A percentile compares a stretch with the other conserved stretches of the same genome.
These are phyloP conservation scores for Synergus itoensis DNA, from an alignment of 2,888 invertebrate species.

Conservation along the genomic window DNA sequence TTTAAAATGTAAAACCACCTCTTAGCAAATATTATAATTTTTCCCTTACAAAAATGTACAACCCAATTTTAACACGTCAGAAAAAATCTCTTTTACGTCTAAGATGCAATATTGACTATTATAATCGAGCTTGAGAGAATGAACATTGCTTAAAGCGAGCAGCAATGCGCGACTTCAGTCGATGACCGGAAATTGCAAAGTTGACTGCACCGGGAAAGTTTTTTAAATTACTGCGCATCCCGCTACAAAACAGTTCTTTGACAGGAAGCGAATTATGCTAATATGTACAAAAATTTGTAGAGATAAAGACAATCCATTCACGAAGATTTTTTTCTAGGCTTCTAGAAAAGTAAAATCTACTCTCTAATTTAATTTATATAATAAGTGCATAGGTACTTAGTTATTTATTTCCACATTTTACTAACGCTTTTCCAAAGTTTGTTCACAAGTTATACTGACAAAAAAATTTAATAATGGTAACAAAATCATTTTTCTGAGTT, in stretches of 20 bases:
- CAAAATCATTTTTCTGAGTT: too few species aligned
- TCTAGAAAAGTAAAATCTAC: slow-evolving; percentile 3
- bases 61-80: not conserved
- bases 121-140: slow-evolving; percentile 22
- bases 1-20: not conserved
- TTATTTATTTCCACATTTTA: not conserved
- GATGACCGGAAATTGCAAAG: slow-evolving; percentile 41
- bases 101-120: not conserved
- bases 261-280: slow-evolving; percentile 23
- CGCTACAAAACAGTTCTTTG: slow-evolving; percentile 27
- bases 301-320: not conserved
- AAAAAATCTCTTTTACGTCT: not conserved
- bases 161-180: slow-evolving; percentile 39
- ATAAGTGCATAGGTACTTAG: too few species aligned
- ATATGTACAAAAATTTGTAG: not conserved
- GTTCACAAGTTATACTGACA: not conserved
- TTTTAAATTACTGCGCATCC: slow-evolving; percentile 25
- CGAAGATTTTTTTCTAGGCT: not conserved
- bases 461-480: too few species aligned
- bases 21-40: not conserved
- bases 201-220: slow-evolving; percentile 40
- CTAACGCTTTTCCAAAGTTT: not conserved
- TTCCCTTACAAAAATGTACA: not conserved
- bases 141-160: slow-evolving; percentile 35
- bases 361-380: not conserved